A percentile compares a stretch with the other conserved stretches of the same genome.
Conservation (phyloP, 2,888 invertebrate genomes). For the Branchellion lobata region DNA sequence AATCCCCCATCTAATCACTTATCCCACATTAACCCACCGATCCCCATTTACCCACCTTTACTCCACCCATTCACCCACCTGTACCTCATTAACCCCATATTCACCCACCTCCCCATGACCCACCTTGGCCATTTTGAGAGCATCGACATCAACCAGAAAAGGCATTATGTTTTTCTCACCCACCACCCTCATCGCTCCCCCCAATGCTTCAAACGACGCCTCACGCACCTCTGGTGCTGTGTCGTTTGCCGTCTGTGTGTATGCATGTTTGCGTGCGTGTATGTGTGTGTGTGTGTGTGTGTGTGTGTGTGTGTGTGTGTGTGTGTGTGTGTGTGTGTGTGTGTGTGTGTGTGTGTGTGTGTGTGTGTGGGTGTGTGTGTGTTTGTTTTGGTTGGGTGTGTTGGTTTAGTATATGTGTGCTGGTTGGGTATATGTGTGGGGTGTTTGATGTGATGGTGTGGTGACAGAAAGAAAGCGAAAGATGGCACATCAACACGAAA, state of each 20-base stretch:
- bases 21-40: neutral
- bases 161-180: constrained; percentile 79
- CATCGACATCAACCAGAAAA: constrained; percentile 83
- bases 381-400: too few species aligned
- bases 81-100: too few species aligned
- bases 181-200: constrained; percentile 79
- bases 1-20: neutral
- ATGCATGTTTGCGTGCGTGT: too few species aligned
- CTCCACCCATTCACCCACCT: too few species aligned
- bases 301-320: neutral
- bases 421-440: too few species aligned
- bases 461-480: too few species aligned
- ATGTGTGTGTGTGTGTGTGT: neutral
- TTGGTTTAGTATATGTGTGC: too few species aligned
- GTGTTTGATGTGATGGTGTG: too few species aligned
- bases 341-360: neutral
- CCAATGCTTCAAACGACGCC: constrained; percentile 86
- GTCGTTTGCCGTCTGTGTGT: constrained; percentile 59
- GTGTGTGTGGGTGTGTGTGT: too few species aligned
- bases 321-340: neutral
- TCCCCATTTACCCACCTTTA: neutral
- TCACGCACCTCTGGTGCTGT: constrained; percentile 87
- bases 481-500: too few species aligned
- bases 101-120: neutral
- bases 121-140: constrained; percentile 83